phyloP scores from a whole-genome alignment of 2,888 invertebrate genomes.

The Pyrochroa serraticornis region DNA sequence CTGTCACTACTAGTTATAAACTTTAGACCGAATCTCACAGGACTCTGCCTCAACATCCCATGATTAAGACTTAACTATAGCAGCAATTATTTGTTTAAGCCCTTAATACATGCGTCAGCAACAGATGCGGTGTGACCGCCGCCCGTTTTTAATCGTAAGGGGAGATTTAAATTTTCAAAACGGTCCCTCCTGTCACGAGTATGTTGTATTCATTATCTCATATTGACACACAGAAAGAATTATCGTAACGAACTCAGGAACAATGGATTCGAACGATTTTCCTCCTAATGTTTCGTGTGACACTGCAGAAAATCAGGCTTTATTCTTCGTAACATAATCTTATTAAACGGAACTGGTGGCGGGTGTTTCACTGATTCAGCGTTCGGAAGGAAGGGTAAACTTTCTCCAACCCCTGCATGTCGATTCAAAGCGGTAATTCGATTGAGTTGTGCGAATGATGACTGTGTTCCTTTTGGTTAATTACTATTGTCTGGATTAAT shows the following conservation, averaged over 20 bases:
- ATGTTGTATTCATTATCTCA: slow-evolving; percentile 26
- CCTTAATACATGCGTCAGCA: slow-evolving; percentile 5
- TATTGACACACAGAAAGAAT: slow-evolving; percentile 28
- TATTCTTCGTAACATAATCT: slow-evolving; percentile 44
- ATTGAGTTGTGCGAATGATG: slow-evolving; percentile 19
- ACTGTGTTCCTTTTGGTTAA: slow-evolving; percentile 26
- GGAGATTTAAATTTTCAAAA: slow-evolving; percentile 25
- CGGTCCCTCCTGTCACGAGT: slow-evolving; percentile 4
- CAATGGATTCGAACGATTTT: slow-evolving; percentile 30
- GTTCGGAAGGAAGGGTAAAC: slow-evolving; percentile 29
- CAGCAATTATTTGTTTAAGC: too few relatives aligned
- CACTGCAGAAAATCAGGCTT: slow-evolving; percentile 45
- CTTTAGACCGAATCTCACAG: slow-evolving; percentile 26
- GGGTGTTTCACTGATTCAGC: slow-evolving; percentile 38
- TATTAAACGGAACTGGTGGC: slow-evolving; percentile 38
- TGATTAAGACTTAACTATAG: too few relatives aligned
- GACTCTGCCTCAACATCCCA: not conserved
- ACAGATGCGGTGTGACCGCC: slow-evolving; percentile 19
- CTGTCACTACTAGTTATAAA: slow-evolving; percentile 48
- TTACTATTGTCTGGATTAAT: slow-evolving; percentile 10
- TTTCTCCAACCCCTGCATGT: slow-evolving; percentile 14
- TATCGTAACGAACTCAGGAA: slow-evolving; percentile 21
- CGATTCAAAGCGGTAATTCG: slow-evolving; percentile 26
- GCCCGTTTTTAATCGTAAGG: not conserved
- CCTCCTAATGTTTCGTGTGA: slow-evolving; percentile 37